Evolutionary conservation across 1,140 invertebrate genomes (phyloP).

Genomic region (Grapholita molesta): DNA sequence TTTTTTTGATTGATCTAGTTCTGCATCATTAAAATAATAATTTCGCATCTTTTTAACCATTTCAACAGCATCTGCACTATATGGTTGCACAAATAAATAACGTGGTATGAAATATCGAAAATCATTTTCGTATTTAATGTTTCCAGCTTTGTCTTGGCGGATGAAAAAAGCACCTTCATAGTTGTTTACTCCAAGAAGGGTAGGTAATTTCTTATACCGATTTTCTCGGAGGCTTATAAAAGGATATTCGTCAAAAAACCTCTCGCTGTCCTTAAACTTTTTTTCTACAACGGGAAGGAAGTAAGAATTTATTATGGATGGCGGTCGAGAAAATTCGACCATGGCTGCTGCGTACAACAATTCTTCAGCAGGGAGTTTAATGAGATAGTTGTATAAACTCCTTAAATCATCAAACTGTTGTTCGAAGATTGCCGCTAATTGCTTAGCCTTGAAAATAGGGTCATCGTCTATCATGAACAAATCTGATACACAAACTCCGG

Average conservation of each 20-base stretch:
- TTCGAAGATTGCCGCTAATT: conserved; percentile 62
- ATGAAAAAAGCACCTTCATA: conserved; percentile 79
- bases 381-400: conserved; percentile 65
- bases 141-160: conserved; percentile 39
- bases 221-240: conserved; percentile 55
- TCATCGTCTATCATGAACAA: conserved; percentile 67
- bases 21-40: conserved; percentile 74
- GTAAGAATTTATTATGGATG: conserved; percentile 40
- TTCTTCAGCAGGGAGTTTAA: conserved; percentile 58
- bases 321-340: conserved; percentile 46
- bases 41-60: conserved; percentile 54
- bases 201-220: conserved; percentile 78
- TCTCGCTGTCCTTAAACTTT: conserved; percentile 50
- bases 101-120: conserved; percentile 62
- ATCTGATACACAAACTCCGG: conserved; percentile 81
- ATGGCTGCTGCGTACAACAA: conserved; percentile 54
- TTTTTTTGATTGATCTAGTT: conserved; percentile 32
- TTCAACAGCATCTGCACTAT: conserved; percentile 30
- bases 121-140: conserved; percentile 51
- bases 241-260: conserved; percentile 62
- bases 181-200: conserved; percentile 77
- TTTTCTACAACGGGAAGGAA: conserved; percentile 69
- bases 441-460: conserved; percentile 48
- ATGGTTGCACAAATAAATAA: conserved; percentile 32
- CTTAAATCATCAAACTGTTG: conserved; percentile 52